Conservation (phyloP, 2,113 vertebrate genomes). For the Ahaetulla prasina region DNA sequence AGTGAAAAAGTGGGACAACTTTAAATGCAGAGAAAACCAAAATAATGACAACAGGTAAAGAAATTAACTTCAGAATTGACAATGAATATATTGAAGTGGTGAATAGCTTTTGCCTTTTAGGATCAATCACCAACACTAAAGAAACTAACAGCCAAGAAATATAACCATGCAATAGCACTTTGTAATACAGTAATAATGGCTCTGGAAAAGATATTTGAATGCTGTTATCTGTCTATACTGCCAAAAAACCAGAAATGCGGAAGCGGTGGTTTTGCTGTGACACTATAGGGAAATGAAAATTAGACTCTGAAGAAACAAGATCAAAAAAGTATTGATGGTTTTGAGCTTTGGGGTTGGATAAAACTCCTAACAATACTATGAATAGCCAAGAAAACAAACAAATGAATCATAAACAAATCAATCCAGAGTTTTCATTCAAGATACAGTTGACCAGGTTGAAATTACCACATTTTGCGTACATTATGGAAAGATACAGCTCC, state of each 20-base stretch:
- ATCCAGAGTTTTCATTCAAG: neutral
- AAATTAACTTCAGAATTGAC: neutral
- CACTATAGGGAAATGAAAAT: neutral
- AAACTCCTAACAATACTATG: neutral
- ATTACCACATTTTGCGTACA: neutral
- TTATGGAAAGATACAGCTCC: neutral
- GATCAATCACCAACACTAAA: neutral
- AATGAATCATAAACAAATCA: neutral
- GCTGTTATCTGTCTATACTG: neutral
- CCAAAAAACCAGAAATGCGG: neutral
- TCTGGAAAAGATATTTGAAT: neutral
- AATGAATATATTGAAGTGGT: neutral
- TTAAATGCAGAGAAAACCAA: neutral
- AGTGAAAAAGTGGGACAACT: neutral
- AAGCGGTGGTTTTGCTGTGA: neutral
- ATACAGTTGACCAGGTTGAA: neutral
- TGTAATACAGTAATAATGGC: neutral
- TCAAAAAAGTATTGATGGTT: neutral
- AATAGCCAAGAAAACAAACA: neutral
- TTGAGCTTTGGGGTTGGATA: neutral
- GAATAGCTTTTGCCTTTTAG: neutral
- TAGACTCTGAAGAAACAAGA: neutral
- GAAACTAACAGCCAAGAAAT: neutral
- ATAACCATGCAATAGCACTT: neutral
- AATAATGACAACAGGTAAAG: neutral